phyloP scores from a whole-genome alignment of 2,888 invertebrate species.

The Tiphia femorata region DNA sequence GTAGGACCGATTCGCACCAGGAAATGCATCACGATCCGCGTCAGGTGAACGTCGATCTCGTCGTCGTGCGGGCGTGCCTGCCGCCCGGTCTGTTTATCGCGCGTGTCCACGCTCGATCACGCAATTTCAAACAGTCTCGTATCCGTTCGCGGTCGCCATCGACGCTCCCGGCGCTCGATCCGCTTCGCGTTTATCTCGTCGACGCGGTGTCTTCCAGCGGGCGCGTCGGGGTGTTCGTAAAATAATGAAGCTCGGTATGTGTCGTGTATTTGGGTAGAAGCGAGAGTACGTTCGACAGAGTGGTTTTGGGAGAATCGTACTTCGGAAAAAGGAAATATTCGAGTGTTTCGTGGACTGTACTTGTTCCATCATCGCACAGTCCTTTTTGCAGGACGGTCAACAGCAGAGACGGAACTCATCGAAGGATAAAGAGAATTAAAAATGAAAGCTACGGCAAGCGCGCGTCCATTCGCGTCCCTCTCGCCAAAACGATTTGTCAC shows the following conservation, averaged over 20 bases:
- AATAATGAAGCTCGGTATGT: no score
- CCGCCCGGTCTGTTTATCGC: conserved; percentile 30
- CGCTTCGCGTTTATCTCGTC: conserved; percentile 22
- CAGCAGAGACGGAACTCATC: no score
- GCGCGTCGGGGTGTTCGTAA: background rate
- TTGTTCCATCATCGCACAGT: no score
- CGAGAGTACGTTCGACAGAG: no score
- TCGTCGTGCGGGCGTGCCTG: conserved; percentile 19
- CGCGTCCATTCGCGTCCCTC: background rate
- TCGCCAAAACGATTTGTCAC: no score
- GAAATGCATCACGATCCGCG: conserved; percentile 50
- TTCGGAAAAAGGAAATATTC: no score
- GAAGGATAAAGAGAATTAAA: background rate
- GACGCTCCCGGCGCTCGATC: conserved; percentile 1
- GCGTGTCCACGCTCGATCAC: conserved; percentile 22
- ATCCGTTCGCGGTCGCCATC: conserved; percentile 9
- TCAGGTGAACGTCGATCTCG: conserved; percentile 45
- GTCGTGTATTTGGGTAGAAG: background rate
- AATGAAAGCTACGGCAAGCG: background rate
- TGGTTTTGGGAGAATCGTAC: no score
- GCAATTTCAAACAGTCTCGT: conserved; percentile 25
- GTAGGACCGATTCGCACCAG: conserved; percentile 41
- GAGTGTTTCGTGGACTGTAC: no score
- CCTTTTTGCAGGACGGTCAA: no score
- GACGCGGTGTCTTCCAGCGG: conserved; percentile 6